Base-by-base conservation (phyloP, 2,113 vertebrate species). In the Microtus ochrogaster region DNA sequence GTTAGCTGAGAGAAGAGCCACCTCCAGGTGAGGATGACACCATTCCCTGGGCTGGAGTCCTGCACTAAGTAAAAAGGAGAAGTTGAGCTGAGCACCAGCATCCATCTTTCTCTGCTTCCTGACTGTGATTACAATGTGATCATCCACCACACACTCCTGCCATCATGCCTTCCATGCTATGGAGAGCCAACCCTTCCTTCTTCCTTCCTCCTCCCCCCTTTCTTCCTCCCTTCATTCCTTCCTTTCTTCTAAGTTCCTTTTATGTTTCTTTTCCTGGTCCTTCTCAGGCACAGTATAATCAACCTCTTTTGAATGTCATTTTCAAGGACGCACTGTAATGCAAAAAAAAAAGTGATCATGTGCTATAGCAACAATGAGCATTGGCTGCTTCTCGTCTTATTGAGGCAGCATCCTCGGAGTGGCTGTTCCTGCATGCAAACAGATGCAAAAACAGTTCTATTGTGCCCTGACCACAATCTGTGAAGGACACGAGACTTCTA, bases 201-300 rank as follows among this genome's bases (percentile, higher is more conserved):
- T 21, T 36, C 11, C 16, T 49, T 8, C 30, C 36, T 4, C 9
- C 4, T 78, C 2, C 3, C 2, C 2, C 1, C 3, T 26, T 3
- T 17, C 16, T 79, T 9, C 8, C 2, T 14, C 9, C 5, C 26
- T 49, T 4, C 7, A 9, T 28, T 36, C 7, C 17, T 6, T 55
- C 17, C 3, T 21, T 21, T 2, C 8, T 36, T 10, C 17, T 87
- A 4, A 66, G 41, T 68, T 68, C 17, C 17, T 68, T 85, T 36
- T 49, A 33, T 36, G 2, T 63, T 77, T 73, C 8, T 36, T 90
- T 63, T 65, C 30, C 44, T 70, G 17, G 5, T 26, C 66, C 17
- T 89, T 74, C 77, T 26, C 52, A 84, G 21, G 41, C 11, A 72
- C 21, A 88, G 14, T 36, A 16, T 74, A 83, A 52, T 22, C 49